These are phyloP conservation scores for Trisateles emortualis DNA, from an alignment of 2,888 invertebrate species.

Conservation along the genomic window DNA sequence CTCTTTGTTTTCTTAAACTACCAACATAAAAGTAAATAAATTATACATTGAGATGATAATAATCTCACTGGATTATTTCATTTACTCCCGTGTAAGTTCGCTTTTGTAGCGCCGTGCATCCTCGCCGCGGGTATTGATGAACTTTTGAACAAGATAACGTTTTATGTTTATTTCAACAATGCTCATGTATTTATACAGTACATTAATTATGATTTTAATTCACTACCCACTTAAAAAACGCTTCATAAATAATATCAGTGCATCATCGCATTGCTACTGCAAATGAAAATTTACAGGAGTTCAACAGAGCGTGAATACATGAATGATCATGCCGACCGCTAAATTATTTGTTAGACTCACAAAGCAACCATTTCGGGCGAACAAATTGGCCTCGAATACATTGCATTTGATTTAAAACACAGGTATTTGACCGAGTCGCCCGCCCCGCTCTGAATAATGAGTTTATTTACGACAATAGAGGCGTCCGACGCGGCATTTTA, in stretches of 20 bases:
- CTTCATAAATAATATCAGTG: slow-evolving; percentile 53
- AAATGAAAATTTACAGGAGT: slow-evolving; percentile 60
- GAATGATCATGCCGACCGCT: slow-evolving; percentile 53
- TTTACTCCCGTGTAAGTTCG: slow-evolving; percentile 25
- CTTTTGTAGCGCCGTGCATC: slow-evolving; percentile 24
- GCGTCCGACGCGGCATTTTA: slow-evolving; percentile 57
- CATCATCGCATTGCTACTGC: slow-evolving; percentile 47
- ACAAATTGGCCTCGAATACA: slow-evolving; percentile 68
- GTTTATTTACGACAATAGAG: slow-evolving; percentile 69
- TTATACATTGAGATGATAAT: slow-evolving; percentile 50
- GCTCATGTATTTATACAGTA: slow-evolving; percentile 49
- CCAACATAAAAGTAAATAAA: slow-evolving; percentile 52
- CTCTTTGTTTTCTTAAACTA: slow-evolving; percentile 67
- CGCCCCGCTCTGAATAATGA: slow-evolving; percentile 66
- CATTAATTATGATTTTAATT: slow-evolving; percentile 56
- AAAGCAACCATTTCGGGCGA: slow-evolving; percentile 68
- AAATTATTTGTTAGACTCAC: slow-evolving; percentile 75
- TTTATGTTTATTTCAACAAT: slow-evolving; percentile 48
- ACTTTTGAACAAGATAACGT: slow-evolving; percentile 45
- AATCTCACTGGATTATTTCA: slow-evolving; percentile 54
- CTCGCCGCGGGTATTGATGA: slow-evolving; percentile 31
- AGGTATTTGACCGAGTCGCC: slow-evolving; percentile 80
- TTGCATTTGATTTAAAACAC: slow-evolving; percentile 75
- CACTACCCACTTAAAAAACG: slow-evolving; percentile 53
- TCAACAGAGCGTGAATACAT: slow-evolving; percentile 64